Evolutionary conservation across 2,113 vertebrate species (phyloP).

Genomic region (Pterocles burchelli): DNA sequence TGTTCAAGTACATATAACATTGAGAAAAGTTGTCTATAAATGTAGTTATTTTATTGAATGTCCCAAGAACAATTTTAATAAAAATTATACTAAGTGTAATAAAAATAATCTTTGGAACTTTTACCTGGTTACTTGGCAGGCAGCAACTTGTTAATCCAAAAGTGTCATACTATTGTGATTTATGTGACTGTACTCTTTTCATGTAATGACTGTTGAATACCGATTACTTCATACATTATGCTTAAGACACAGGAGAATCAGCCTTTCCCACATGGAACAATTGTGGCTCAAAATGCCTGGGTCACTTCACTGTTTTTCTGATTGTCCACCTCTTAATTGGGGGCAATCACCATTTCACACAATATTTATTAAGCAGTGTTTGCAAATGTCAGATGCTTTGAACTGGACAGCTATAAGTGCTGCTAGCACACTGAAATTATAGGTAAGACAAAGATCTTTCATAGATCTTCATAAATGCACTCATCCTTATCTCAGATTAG

Average conservation of each 20-base stretch:
- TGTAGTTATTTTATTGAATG: background rate
- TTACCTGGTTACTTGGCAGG: background rate
- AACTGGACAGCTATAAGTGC: background rate
- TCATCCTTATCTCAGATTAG: background rate
- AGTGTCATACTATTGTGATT: slow-evolving; percentile 10
- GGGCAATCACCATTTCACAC: background rate
- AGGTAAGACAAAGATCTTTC: background rate
- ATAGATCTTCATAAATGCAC: background rate
- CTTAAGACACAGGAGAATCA: background rate
- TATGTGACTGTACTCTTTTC: background rate
- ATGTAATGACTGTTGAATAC: background rate
- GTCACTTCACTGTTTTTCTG: background rate
- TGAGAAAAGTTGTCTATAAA: background rate
- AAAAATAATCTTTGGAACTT: background rate
- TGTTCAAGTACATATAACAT: background rate
- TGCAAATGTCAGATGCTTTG: background rate
- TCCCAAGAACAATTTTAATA: background rate
- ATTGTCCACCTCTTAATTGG: background rate
- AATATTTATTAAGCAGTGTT: background rate
- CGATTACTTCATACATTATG: background rate
- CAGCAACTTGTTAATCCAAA: slow-evolving; percentile 1
- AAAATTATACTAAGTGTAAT: background rate
- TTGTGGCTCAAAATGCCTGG: background rate
- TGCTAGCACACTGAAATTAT: background rate
- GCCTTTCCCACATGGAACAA: background rate